Evolutionary conservation across 2,113 vertebrate species (phyloP).

Genomic region (Argyrosomus japonicus): DNA sequence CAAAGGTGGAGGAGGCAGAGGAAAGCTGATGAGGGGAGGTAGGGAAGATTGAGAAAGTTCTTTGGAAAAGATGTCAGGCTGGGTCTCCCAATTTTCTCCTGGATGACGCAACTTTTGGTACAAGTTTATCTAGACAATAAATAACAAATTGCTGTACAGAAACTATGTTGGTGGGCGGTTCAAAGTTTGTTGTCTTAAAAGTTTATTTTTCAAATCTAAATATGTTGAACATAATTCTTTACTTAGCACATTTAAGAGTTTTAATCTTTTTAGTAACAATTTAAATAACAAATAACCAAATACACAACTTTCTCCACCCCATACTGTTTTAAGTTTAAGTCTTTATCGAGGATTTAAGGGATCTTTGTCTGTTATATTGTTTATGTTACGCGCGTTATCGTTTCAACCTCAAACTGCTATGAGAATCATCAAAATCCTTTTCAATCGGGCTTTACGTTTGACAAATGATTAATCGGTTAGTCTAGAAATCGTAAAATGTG

Average conservation of each 20-base stretch:
- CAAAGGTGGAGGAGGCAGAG: conserved; percentile 36
- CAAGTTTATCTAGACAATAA: neutral
- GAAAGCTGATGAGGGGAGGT: conserved; percentile 48
- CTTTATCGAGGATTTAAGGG: no score
- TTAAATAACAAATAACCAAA: neutral
- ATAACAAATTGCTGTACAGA: neutral
- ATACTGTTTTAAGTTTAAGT: no score
- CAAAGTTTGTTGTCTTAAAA: neutral
- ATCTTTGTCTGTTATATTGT: no score
- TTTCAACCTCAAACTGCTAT: neutral
- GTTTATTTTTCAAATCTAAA: neutral
- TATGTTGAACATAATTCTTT: neutral
- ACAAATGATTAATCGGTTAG: neutral
- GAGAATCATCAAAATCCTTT: neutral
- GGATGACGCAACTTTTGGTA: conserved; percentile 4
- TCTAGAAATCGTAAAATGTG: no score
- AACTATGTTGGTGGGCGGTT: neutral
- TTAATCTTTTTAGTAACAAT: neutral
- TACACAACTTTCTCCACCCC: no score
- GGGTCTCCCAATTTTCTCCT: conserved; percentile 2
- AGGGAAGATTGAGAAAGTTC: conserved; percentile 22
- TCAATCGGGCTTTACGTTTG: neutral
- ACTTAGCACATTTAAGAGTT: neutral
- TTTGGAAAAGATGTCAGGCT: conserved; percentile 24
- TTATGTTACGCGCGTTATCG: neutral